Base-by-base conservation (phyloP, 2,888 invertebrate species). In the Zygaena filipendulae region DNA sequence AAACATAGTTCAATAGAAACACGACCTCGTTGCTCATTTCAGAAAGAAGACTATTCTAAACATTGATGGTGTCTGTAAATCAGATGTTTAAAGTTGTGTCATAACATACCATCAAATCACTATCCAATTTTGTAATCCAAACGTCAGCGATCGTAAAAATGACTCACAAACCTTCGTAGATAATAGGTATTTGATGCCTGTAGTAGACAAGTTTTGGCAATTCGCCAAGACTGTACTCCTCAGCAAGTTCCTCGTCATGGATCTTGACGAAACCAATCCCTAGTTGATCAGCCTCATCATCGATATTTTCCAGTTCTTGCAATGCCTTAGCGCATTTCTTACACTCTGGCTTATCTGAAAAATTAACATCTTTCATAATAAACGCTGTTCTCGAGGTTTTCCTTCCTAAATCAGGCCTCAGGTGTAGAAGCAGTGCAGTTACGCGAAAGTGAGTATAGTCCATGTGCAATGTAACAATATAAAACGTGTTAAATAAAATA, bases 251-350 rank as follows among this genome's bases (percentile, higher is more conserved):
- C 69, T 94, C 92, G 60, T 95, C 95, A 54, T 93, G 91, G 58
- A 95, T 95, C 77, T 95, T 95, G 39, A 95, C 95, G 67, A 95
- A 95, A 44, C 94, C 95, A 55, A 95, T 95, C 39, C 93, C 95
- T 41, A 95, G 83, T 64, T 95, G 93, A 71, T 95, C 95, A 18
- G 95, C 95, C 68, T 95, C 95, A 54, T 95, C 94, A 59, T 95
- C 95, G 59, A 95, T 95, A 75, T 95, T 95, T 71, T 95, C 95
- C 67, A 95, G 67, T 71, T 95, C 94, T 71, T 91, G 89, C 39
- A 95, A 82, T 30, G 92, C 95, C 72, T 92, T 94, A 35, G 92
- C 87, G 64, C 94, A 95, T 75, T 91, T 93, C 63, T 92, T 91
- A 81, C 95, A 95, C 68, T 93, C 92, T 30, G 91, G 91, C 66